phyloP scores from a whole-genome alignment of 2,113 vertebrate species.

The Eublepharis macularius region DNA sequence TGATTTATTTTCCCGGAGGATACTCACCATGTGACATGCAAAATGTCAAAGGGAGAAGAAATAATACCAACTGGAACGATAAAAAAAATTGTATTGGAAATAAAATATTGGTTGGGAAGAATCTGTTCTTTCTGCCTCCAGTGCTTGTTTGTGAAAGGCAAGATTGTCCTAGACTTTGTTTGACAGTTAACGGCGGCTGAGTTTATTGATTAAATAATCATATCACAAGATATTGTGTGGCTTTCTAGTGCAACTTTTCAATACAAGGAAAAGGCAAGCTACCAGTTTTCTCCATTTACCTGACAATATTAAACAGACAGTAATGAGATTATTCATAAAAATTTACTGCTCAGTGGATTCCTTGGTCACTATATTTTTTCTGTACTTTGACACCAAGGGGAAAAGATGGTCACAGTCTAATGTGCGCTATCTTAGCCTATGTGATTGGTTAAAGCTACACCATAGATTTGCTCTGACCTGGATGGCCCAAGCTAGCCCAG shows the following conservation, averaged over 20 bases:
- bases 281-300: too few relatives aligned
- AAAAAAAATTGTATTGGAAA: constrained; percentile 47
- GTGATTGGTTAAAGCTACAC: too few relatives aligned
- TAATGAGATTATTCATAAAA: too few relatives aligned
- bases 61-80: constrained; percentile 40
- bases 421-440: too few relatives aligned
- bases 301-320: too few relatives aligned
- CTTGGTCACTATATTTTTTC: too few relatives aligned
- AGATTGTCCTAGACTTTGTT: constrained; percentile 34
- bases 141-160: constrained; percentile 56
- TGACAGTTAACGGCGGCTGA: not conserved
- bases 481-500: too few relatives aligned
- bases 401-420: too few relatives aligned
- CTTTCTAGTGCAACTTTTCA: not conserved
- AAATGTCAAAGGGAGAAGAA: constrained; percentile 64
- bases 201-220: not conserved
- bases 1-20: constrained; percentile 74
- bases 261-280: too few relatives aligned
- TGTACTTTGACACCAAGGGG: too few relatives aligned
- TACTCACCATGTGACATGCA: constrained; percentile 61
- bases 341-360: too few relatives aligned
- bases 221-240: not conserved
- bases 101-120: constrained; percentile 43
- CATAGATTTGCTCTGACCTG: too few relatives aligned
- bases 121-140: constrained; percentile 17